phyloP scores from a whole-genome alignment of 2,888 invertebrate species.

The Leptogaster cylindrica region DNA sequence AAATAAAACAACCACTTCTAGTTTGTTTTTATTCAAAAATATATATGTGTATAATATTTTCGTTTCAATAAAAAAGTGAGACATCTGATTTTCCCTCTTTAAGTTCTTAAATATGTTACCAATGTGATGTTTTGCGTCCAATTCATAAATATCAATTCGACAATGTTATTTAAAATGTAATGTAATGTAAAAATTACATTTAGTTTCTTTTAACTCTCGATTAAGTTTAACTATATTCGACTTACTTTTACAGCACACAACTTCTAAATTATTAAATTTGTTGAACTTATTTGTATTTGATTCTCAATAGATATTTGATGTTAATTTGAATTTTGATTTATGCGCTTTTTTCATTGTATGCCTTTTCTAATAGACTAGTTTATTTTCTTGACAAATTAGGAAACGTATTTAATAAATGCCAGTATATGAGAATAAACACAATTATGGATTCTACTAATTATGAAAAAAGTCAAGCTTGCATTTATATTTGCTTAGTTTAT shows the following conservation, averaged over 20 bases:
- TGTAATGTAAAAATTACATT: too few relatives aligned
- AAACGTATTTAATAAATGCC: constrained; percentile 17
- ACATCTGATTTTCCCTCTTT: neutral
- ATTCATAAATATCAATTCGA: too few relatives aligned
- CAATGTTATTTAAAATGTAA: neutral
- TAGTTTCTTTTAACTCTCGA: too few relatives aligned
- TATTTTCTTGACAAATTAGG: neutral
- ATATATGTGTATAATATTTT: neutral
- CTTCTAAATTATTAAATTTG: too few relatives aligned
- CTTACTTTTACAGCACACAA: too few relatives aligned
- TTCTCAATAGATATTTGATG: too few relatives aligned
- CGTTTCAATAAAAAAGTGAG: constrained; percentile 31
- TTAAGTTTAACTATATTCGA: too few relatives aligned
- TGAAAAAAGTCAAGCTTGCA: constrained; percentile 39
- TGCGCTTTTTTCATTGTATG: too few relatives aligned
- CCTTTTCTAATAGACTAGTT: too few relatives aligned
- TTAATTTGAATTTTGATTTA: too few relatives aligned
- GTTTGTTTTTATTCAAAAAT: constrained; percentile 37
- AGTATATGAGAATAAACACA: neutral
- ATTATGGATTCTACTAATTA: constrained; percentile 10
- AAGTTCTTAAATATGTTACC: neutral
- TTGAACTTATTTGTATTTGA: too few relatives aligned
- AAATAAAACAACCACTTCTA: constrained; percentile 41
- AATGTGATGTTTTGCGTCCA: constrained; percentile 14
- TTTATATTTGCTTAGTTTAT: constrained; percentile 13